phyloP scores from a whole-genome alignment of 2,888 invertebrate species.

The Bombyx huttoni region DNA sequence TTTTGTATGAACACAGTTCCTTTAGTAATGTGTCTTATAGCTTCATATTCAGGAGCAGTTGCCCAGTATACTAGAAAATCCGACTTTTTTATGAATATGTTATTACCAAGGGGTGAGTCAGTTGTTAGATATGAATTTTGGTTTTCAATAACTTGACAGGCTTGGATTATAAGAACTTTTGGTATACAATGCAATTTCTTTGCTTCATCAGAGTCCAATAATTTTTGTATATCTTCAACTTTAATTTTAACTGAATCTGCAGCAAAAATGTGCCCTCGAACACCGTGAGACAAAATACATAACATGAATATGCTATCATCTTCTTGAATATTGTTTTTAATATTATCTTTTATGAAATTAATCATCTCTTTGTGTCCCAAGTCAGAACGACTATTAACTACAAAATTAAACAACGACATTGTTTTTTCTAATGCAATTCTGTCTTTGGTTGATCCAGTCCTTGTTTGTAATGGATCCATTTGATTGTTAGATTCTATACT shows the following conservation, averaged over 20 bases:
- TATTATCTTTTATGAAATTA: constrained; percentile 32
- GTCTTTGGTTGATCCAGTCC: constrained; percentile 44
- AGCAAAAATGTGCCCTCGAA: constrained; percentile 50
- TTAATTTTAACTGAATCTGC: constrained; percentile 54
- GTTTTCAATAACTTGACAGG: constrained; percentile 46
- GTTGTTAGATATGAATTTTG: constrained; percentile 25
- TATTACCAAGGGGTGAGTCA: constrained; percentile 28
- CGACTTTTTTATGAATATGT: constrained; percentile 34
- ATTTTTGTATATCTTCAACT: constrained; percentile 45
- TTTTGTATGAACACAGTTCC: constrained; percentile 58
- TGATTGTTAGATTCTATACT: constrained; percentile 30
- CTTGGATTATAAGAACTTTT: constrained; percentile 54
- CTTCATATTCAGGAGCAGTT: constrained; percentile 54
- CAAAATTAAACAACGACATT: constrained; percentile 46
- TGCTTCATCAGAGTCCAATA: constrained; percentile 43
- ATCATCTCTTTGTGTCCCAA: constrained; percentile 37
- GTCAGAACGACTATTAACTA: constrained; percentile 35
- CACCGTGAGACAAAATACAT: constrained; percentile 59
- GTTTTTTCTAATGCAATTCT: constrained; percentile 32
- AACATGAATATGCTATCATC: constrained; percentile 56
- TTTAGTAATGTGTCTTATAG: constrained; percentile 36
- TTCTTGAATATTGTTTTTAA: constrained; percentile 26
- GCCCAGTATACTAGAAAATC: constrained; percentile 58
- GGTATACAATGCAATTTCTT: constrained; percentile 37
- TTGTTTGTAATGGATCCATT: constrained; percentile 20